Conservation (phyloP, 1,140 invertebrate species). For the Cydia splendana region DNA sequence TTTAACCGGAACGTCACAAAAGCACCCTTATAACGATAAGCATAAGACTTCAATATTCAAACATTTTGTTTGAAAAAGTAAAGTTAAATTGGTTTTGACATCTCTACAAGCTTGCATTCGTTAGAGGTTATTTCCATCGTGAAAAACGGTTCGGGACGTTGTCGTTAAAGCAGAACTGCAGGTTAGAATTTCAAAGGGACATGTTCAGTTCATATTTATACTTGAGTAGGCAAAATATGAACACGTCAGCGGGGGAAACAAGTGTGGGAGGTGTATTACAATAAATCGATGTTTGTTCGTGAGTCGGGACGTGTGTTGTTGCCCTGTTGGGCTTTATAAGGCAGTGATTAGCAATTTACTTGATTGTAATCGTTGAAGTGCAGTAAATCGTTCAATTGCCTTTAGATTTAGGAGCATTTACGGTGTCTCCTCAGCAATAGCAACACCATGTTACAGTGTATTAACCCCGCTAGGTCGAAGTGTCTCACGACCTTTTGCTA, state of each 20-base stretch:
- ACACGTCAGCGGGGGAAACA: conserved; percentile 1
- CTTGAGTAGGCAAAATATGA: neutral
- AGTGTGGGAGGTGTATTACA: conserved; percentile 10
- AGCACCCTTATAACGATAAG: conserved; percentile 50
- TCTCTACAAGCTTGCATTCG: conserved; percentile 46
- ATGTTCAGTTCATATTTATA: conserved; percentile 25
- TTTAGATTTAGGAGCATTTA: conserved; percentile 1
- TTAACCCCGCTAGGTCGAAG: conserved; percentile 8
- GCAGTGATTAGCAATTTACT: conserved; percentile 10
- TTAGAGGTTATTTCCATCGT: conserved; percentile 55
- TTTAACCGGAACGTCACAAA: conserved; percentile 45
- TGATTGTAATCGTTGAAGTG: neutral
- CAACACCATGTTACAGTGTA: neutral
- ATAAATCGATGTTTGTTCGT: conserved; percentile 1
- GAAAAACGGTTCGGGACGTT: conserved; percentile 42
- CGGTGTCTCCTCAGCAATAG: neutral
- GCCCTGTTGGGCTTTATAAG: neutral
- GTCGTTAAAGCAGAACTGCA: conserved; percentile 39
- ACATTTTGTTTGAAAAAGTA: conserved; percentile 33
- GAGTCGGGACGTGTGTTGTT: neutral
- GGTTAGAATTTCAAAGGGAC: conserved; percentile 44
- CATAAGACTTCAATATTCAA: conserved; percentile 33
- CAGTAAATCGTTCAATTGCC: conserved; percentile 11
- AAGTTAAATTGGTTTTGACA: conserved; percentile 28
- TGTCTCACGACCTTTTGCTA: conserved; percentile 10